These are phyloP conservation scores for Elgaria multicarinata DNA, from an alignment of 2,113 vertebrate genomes.

Conservation along the genomic window DNA sequence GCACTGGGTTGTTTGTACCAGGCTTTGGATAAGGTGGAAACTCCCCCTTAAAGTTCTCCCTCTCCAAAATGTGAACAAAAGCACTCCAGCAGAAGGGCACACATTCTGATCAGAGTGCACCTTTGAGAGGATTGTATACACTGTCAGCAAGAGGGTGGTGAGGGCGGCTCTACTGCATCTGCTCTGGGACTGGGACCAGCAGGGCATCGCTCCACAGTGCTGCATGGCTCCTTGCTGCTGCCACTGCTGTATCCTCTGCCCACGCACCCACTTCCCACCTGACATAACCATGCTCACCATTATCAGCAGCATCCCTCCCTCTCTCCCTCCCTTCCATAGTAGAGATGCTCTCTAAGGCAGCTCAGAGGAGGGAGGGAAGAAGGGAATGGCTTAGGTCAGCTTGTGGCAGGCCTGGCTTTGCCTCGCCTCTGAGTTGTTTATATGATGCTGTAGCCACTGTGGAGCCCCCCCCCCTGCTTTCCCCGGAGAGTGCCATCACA, in stretches of 20 bases:
- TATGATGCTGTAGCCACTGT: no score
- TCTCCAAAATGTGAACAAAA: constrained; percentile 98
- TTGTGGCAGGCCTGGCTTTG: background rate
- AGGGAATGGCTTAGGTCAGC: background rate
- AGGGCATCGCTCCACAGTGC: constrained; percentile 34
- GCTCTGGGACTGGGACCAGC: constrained; percentile 18
- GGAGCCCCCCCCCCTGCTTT: no score
- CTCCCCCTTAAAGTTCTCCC: constrained; percentile 97
- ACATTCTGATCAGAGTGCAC: constrained; percentile 93
- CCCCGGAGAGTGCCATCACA: no score
- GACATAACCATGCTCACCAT: background rate
- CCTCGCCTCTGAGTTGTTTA: no score
- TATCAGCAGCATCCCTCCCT: no score
- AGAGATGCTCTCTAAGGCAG: constrained; percentile 35
- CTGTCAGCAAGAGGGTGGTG: constrained; percentile 77
- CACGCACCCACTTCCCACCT: constrained; percentile 27
- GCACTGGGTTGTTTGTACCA: no score
- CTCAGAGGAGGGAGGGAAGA: background rate
- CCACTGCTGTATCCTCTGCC: background rate
- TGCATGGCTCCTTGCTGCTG: constrained; percentile 50
- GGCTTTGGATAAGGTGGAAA: constrained; percentile 96
- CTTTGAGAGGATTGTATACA: constrained; percentile 93
- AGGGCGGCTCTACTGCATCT: constrained; percentile 54
- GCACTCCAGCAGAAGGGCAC: constrained; percentile 95
- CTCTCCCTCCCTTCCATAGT: background rate